Conservation (phyloP, 1,140 invertebrate species). For the Laupala kohalensis region DNA sequence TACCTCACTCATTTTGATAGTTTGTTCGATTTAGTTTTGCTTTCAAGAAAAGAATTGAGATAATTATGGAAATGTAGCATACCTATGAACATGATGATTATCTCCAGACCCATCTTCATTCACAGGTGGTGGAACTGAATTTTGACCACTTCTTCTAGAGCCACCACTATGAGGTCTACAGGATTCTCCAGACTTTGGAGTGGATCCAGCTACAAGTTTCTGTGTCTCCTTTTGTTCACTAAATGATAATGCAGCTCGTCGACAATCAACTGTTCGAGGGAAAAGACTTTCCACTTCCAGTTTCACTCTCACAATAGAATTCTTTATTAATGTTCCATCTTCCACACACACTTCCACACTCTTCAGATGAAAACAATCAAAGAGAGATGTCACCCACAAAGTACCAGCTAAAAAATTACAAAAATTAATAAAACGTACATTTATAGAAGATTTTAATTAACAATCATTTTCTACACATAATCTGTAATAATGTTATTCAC, state of each 20-base stretch:
- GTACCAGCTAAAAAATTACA: background rate
- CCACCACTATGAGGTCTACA: background rate
- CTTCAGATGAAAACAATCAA: slow-evolving; percentile 4
- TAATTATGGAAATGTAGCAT: too few species aligned
- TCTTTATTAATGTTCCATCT: slow-evolving; percentile 30
- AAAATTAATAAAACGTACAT: background rate
- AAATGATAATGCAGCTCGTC: slow-evolving; percentile 34
- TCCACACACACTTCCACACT: slow-evolving; percentile 6
- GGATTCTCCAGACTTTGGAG: background rate
- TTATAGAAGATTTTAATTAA: background rate
- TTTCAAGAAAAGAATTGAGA: too few species aligned
- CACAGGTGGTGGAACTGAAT: background rate
- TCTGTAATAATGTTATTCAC: background rate
- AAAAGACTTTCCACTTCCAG: slow-evolving; percentile 42
- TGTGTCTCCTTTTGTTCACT: slow-evolving; percentile 23
- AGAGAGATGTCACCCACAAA: slow-evolving; percentile 1
- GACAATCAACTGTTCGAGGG: slow-evolving; percentile 40
- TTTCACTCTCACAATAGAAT: slow-evolving; percentile 40
- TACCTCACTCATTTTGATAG: too few species aligned
- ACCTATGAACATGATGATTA: too few species aligned
- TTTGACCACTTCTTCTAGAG: background rate
- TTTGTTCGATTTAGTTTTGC: too few species aligned
- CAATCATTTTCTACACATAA: background rate
- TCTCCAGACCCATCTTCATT: background rate
- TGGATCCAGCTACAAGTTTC: background rate